A percentile compares a stretch with the other conserved stretches of the same genome.
Evolutionary conservation across 2,113 vertebrate genomes (phyloP).

Genomic region (Haemorhous mexicanus): DNA sequence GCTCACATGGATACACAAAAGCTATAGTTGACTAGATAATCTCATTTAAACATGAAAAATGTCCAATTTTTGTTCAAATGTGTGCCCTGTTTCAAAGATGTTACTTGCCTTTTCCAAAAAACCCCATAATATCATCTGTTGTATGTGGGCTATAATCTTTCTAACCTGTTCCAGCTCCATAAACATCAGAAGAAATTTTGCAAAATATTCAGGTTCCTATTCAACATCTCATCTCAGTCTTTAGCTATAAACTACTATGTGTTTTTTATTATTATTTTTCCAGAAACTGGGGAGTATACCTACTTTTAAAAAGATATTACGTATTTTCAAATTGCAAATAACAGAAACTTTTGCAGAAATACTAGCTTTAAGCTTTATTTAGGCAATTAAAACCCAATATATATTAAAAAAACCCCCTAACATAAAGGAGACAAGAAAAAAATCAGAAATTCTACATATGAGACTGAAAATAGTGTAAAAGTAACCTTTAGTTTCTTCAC

Average conservation of each 20-base stretch:
- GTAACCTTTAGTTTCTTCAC: not conserved
- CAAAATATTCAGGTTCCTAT: not conserved
- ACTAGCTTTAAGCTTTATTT: not conserved
- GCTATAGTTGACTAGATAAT: not conserved
- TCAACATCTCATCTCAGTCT: not conserved
- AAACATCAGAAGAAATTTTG: not conserved
- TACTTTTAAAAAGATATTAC: not conserved
- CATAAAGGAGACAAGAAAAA: not conserved
- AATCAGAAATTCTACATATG: not conserved
- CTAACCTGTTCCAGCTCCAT: not conserved
- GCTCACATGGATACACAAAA: not conserved
- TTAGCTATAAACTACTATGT: not conserved
- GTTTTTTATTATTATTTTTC: not conserved
- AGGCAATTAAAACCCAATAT: not conserved
- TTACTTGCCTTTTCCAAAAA: not conserved
- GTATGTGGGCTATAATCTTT: not conserved
- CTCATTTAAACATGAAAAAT: not conserved
- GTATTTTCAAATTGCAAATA: not conserved
- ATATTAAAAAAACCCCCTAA: no score
- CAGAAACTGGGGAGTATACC: not conserved
- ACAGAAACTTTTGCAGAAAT: not conserved
- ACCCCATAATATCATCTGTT: not conserved
- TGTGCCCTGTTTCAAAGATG: rapidly evolving
- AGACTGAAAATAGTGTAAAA: not conserved
- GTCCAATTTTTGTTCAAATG: not conserved